Evolutionary conservation across 1,140 invertebrate species (phyloP).

Genomic region (Drosophila elegans): DNA sequence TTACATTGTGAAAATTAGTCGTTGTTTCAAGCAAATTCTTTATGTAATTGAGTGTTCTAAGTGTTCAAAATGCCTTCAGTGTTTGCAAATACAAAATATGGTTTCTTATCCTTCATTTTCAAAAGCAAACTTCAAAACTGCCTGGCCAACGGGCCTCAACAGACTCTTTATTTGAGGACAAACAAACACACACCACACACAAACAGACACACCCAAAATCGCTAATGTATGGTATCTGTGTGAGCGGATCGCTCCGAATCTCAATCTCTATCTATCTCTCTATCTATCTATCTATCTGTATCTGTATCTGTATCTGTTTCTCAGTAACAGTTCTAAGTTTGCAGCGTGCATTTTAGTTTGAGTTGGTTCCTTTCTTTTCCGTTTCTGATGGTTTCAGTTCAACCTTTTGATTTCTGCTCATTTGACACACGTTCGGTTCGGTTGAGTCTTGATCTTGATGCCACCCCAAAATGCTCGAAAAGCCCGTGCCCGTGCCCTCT

Average conservation of each 20-base stretch:
- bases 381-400: slow-evolving; percentile 48
- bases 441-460: slow-evolving; percentile 51
- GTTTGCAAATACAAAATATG: slow-evolving; percentile 78
- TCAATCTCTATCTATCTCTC: slow-evolving; percentile 28
- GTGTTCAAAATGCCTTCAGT: slow-evolving; percentile 80
- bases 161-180: slow-evolving; percentile 44
- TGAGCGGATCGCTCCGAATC: slow-evolving; percentile 47
- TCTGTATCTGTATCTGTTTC: slow-evolving; percentile 27
- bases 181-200: slow-evolving; percentile 27
- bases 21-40: slow-evolving; percentile 80
- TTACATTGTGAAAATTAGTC: slow-evolving; percentile 74
- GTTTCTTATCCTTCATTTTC: slow-evolving; percentile 62
- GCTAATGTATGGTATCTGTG: slow-evolving; percentile 72
- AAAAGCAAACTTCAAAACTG: slow-evolving; percentile 59
- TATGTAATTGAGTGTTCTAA: slow-evolving; percentile 80
- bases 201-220: slow-evolving; percentile 39
- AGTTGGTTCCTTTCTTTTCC: slow-evolving; percentile 48
- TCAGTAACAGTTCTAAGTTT: slow-evolving; percentile 56
- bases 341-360: slow-evolving; percentile 67
- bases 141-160: slow-evolving; percentile 29
- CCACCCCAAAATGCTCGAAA: slow-evolving; percentile 44
- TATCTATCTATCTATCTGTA: slow-evolving; percentile 32
- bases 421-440: slow-evolving; percentile 60
- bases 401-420: slow-evolving; percentile 59
- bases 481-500: slow-evolving; percentile 13